Evolutionary conservation across 2,113 vertebrate species (phyloP).

Genomic region (Microcebus ravelobensis): DNA sequence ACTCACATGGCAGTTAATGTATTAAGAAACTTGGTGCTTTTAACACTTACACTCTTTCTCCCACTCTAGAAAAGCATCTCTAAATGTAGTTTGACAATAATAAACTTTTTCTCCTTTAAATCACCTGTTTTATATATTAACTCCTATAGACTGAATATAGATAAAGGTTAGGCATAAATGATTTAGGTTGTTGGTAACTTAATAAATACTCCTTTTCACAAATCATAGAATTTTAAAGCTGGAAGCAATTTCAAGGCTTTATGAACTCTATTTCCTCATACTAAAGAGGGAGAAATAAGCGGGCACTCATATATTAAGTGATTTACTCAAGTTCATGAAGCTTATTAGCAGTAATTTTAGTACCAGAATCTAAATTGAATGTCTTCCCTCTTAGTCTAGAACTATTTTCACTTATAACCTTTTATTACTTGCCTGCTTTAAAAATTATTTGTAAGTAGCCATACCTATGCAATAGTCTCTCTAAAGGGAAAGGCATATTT

Average conservation of each 20-base stretch:
- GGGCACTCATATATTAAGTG: not conserved
- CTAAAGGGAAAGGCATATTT: constrained; percentile 28
- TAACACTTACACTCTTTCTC: not conserved
- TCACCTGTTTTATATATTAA: not conserved
- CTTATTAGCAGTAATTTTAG: not conserved
- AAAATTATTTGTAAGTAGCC: not conserved
- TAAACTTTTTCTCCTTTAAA: not conserved
- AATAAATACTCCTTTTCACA: not conserved
- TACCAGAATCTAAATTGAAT: not conserved
- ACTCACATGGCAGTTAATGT: too few species aligned
- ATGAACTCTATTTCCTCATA: not conserved
- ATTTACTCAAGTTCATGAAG: not conserved
- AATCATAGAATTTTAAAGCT: constrained; percentile 3
- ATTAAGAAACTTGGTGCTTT: constrained; percentile 15
- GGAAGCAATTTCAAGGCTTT: not conserved
- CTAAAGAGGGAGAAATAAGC: not conserved
- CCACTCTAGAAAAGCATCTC: not conserved
- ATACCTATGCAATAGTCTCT: not conserved
- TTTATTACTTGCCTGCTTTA: not conserved
- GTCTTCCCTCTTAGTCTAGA: not conserved
- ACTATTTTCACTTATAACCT: not conserved
- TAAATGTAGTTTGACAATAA: too few species aligned
- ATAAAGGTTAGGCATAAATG: constrained; percentile 25
- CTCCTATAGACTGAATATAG: not conserved
- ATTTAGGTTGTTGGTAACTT: not conserved